Evolutionary conservation across 2,888 invertebrate genomes (phyloP).

Genomic region (Macrosiphum euphorbiae): DNA sequence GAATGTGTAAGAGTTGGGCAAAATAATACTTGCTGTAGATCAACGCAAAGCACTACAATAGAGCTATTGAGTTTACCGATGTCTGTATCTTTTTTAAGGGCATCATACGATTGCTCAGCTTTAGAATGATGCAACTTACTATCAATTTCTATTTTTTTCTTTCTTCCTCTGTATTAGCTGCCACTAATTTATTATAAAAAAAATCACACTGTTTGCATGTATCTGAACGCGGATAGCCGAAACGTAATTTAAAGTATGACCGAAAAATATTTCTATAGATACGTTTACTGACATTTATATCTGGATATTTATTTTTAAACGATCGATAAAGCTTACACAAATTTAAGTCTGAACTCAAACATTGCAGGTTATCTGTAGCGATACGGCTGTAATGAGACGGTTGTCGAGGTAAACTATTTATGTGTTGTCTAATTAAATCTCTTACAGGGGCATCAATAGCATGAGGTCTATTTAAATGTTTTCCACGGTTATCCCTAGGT

Average conservation of each 20-base stretch:
- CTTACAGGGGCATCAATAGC: too few species aligned
- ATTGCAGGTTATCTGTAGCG: slow-evolving; percentile 43
- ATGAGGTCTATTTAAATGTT: too few species aligned
- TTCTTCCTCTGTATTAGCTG: slow-evolving; percentile 27
- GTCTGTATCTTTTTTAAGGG: slow-evolving; percentile 29
- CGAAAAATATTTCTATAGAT: slow-evolving; percentile 30
- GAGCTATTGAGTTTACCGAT: not conserved
- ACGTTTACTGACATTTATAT: slow-evolving; percentile 27
- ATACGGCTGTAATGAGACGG: slow-evolving; percentile 23
- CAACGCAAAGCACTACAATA: slow-evolving; percentile 26
- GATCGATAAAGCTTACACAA: too few species aligned
- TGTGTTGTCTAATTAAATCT: too few species aligned
- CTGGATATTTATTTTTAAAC: slow-evolving; percentile 23
- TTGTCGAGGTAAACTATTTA: slow-evolving; percentile 24
- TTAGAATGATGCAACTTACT: slow-evolving; percentile 51
- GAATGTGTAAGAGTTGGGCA: too few species aligned
- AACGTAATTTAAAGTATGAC: slow-evolving; percentile 29
- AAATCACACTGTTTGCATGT: slow-evolving; percentile 43
- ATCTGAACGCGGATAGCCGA: slow-evolving; percentile 29
- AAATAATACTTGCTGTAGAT: too few species aligned
- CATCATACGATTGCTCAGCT: slow-evolving; percentile 47
- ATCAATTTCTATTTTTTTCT: slow-evolving; percentile 41
- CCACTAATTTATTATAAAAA: slow-evolving; percentile 5
- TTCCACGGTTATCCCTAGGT: too few species aligned
- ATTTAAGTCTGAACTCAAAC: slow-evolving; percentile 37